phyloP scores from a whole-genome alignment of 1,140 invertebrate species.

The Aphaenogaster floridana region DNA sequence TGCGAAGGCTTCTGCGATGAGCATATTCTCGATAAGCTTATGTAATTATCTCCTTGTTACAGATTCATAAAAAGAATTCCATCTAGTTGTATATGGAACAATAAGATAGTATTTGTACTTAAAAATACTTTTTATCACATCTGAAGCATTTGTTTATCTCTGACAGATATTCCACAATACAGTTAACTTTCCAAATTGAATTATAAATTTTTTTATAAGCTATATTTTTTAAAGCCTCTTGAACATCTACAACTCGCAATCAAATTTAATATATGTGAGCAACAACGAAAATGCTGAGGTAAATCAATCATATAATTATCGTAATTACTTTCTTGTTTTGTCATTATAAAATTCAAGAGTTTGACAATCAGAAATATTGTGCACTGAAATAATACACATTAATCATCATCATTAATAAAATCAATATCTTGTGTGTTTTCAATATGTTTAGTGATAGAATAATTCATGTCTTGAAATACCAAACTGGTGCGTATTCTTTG shows the following conservation, averaged over 20 bases:
- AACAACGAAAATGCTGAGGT: background rate
- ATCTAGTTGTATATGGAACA: background rate
- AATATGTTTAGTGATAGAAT: background rate
- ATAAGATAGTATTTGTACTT: background rate
- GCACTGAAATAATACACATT: background rate
- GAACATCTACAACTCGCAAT: background rate
- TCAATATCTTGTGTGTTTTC: background rate
- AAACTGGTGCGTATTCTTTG: no score
- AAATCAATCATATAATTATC: background rate
- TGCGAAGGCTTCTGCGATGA: no score
- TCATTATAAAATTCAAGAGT: background rate
- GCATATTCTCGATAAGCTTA: no score
- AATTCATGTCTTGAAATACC: background rate
- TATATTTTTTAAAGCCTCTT: background rate
- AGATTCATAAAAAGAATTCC: background rate
- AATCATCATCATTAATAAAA: conserved; percentile 5
- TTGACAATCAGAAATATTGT: background rate
- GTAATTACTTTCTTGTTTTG: background rate
- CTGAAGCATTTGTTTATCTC: background rate
- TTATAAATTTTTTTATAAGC: background rate
- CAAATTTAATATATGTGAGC: conserved; percentile 1
- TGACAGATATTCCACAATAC: background rate
- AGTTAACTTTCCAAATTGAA: background rate
- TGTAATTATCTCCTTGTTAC: background rate
- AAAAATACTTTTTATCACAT: background rate